Percentiles rank a stretch among this genome's conserved stretches.
Evolutionary conservation across 2,888 invertebrate genomes (phyloP).

Genomic region (Nomada flava): DNA sequence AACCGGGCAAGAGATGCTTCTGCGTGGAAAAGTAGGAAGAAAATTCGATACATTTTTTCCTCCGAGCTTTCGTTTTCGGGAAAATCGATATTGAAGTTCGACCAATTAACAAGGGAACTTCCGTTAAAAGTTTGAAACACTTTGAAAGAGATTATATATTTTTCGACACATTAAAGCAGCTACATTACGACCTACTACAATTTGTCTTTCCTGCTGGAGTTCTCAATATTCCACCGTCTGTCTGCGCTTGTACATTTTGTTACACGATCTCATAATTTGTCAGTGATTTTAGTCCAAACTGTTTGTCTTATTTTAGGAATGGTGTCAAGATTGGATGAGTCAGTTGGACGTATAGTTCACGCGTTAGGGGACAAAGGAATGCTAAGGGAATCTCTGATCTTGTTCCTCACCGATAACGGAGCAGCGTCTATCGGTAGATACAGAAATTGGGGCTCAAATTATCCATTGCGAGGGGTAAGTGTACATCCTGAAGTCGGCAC

Average conservation of each 20-base stretch:
- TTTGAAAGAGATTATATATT: too few species aligned
- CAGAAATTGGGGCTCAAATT: slow-evolving; percentile 87
- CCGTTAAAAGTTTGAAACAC: too few species aligned
- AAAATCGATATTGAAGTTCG: too few species aligned
- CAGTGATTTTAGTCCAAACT: not conserved
- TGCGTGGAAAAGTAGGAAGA: too few species aligned
- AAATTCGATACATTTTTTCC: too few species aligned
- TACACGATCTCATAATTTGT: not conserved
- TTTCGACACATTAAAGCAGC: too few species aligned
- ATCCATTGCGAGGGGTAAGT: slow-evolving; percentile 87
- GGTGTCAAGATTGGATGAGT: slow-evolving; percentile 87
- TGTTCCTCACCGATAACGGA: slow-evolving; percentile 89
- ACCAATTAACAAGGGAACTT: too few species aligned
- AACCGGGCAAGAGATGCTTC: too few species aligned
- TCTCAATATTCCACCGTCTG: too few species aligned
- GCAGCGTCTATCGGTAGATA: slow-evolving; percentile 86
- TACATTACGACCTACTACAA: too few species aligned
- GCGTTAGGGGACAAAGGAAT: slow-evolving; percentile 85
- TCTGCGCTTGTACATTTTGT: not conserved
- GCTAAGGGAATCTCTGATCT: slow-evolving; percentile 87
- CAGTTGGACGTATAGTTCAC: slow-evolving; percentile 86
- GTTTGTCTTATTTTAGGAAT: slow-evolving; percentile 84
- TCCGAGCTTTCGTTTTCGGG: too few species aligned
- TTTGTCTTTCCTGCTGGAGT: too few species aligned
- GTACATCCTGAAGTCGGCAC: not conserved